These are phyloP conservation scores for Dynastes tityus DNA, from an alignment of 2,888 invertebrate species.

Conservation along the genomic window DNA sequence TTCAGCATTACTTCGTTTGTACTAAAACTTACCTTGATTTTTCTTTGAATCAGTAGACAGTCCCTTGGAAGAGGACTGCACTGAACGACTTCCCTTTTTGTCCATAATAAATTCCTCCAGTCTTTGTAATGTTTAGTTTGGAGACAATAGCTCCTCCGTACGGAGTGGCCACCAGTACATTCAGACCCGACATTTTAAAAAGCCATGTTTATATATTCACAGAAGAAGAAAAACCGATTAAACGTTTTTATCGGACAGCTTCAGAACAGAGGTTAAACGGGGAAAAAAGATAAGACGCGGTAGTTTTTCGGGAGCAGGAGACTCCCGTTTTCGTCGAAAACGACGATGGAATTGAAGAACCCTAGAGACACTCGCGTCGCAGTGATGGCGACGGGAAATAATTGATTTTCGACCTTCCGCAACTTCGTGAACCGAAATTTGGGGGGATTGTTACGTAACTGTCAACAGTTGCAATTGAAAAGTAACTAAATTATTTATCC, in stretches of 20 bases:
- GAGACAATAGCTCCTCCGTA: constrained; percentile 80
- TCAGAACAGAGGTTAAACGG: constrained; percentile 53
- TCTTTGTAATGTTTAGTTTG: constrained; percentile 64
- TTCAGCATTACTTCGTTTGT: constrained; percentile 45
- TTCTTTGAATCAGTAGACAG: constrained; percentile 83
- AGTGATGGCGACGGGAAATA: constrained; percentile 80
- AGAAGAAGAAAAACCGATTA: constrained; percentile 72
- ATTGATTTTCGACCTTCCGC: constrained; percentile 46
- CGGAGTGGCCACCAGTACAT: constrained; percentile 80
- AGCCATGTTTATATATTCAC: constrained; percentile 82
- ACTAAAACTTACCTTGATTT: constrained; percentile 76
- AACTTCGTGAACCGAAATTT: constrained; percentile 49
- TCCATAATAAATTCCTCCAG: constrained; percentile 75
- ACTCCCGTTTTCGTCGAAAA: constrained; percentile 79
- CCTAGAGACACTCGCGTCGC: constrained; percentile 76
- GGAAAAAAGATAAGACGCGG: constrained; percentile 48
- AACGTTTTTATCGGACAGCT: constrained; percentile 59
- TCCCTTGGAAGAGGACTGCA: constrained; percentile 81
- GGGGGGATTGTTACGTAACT: constrained; percentile 45
- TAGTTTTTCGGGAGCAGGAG: constrained; percentile 56
- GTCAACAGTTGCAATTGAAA: constrained; percentile 43
- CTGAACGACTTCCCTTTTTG: constrained; percentile 82
- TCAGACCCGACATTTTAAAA: constrained; percentile 86
- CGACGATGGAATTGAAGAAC: constrained; percentile 74
- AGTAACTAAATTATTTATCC: constrained; percentile 14